Conservation (phyloP, 2,888 invertebrate species). For the Papilio protenor region DNA sequence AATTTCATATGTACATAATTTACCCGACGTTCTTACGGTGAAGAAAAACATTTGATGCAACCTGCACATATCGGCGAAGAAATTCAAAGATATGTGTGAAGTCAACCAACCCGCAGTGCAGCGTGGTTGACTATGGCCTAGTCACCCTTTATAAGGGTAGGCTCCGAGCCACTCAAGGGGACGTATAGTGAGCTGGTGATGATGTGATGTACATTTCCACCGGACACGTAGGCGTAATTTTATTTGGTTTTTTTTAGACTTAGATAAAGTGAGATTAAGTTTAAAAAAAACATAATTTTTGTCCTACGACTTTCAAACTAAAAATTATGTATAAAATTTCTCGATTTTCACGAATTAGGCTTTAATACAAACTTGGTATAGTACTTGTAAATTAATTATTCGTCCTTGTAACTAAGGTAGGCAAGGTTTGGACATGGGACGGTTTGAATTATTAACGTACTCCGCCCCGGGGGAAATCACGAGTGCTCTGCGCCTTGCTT, state of each 20-base stretch:
- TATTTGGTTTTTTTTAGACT: neutral
- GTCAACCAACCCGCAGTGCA: too few species aligned
- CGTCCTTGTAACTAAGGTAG: slow-evolving; percentile 69
- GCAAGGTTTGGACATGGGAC: slow-evolving; percentile 70
- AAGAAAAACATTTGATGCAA: too few species aligned
- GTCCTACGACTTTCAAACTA: neutral
- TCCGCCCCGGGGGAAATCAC: slow-evolving; percentile 78
- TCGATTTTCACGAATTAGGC: slow-evolving; percentile 53
- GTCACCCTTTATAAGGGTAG: too few species aligned
- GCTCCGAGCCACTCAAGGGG: too few species aligned
- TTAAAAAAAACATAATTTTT: too few species aligned
- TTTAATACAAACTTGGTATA: slow-evolving; percentile 56
- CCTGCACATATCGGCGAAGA: too few species aligned
- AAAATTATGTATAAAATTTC: neutral
- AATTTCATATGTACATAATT: too few species aligned
- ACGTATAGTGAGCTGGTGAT: too few species aligned
- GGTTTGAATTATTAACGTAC: slow-evolving; percentile 78
- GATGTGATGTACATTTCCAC: neutral
- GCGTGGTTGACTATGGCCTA: too few species aligned
- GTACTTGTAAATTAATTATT: slow-evolving; percentile 73
- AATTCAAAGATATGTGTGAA: too few species aligned
- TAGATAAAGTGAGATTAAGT: too few species aligned
- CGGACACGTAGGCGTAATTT: neutral
- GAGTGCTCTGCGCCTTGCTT: slow-evolving; percentile 60
- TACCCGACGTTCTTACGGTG: too few species aligned